Evolutionary conservation across 2,888 invertebrate species (phyloP), one percentile per base, ranked within the genome.

Genomic region (Tinea trinotella): DNA sequence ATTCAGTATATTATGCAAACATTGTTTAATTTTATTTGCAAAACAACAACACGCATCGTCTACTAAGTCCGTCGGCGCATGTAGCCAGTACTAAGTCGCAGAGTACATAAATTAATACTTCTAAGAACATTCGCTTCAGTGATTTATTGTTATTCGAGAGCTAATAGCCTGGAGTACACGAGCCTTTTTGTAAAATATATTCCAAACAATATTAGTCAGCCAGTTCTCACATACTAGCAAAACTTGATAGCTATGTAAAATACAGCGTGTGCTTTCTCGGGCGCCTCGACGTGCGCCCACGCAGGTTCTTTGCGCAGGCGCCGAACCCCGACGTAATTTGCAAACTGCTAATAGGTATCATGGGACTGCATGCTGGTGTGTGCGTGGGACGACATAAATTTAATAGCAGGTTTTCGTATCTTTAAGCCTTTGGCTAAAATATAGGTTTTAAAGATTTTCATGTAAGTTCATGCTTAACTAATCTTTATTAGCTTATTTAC

Each of bases 261-360:
- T 50, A 22, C 50, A 15, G 22, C 50, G 50, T 24, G 46, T 46
- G 46, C 46, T 19, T 46, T 46, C 46, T 19, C 46, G 46, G 48
- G 50, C 44, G 24, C 40, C 44, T 10, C 20, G 44, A 18, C 50
- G 20, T 30, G 74, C 77, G 76, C 78, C 79, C 68, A 70, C 79
- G 74, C 81, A 77, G 68, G 77, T 78, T 73, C 74, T 59, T 58
- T 57, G 59, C 61, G 59, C 59, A 62, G 57, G 59, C 61, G 55
- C 59, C 44, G 58, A 57, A 56, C 50, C 58, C 65, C 66, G 66
- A 58, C 58, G 73, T 76, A 76, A 79, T 81, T 79, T 77, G 76
- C 81, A 79, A 76, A 77, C 78, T 73, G 77, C 76, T 82, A 81
- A 77, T 78, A 74, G 69, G 68, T 68, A 46, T 15, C 24, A 15